Evolutionary conservation across 2,113 vertebrate species (phyloP).

Genomic region (Hyaena hyaena): DNA sequence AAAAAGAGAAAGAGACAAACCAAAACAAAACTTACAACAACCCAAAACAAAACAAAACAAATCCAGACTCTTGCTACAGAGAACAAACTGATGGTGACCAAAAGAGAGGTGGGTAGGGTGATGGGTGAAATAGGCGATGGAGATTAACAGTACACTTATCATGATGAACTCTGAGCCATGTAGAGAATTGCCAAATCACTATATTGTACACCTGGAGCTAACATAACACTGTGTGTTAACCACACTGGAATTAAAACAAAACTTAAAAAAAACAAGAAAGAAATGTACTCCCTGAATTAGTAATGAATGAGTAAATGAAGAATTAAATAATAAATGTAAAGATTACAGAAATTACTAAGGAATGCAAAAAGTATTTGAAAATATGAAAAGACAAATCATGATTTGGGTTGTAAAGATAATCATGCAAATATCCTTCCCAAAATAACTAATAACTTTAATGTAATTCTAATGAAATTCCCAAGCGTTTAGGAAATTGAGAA

Average conservation of each 20-base stretch:
- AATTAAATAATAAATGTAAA: not conserved
- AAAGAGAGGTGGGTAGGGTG: not conserved
- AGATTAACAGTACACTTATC: not conserved
- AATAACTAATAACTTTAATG: slow-evolving; percentile 21
- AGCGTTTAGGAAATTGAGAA: not conserved
- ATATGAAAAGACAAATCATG: not conserved
- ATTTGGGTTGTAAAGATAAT: slow-evolving; percentile 23
- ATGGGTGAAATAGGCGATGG: not conserved
- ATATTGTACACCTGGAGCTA: not conserved
- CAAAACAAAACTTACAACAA: not conserved
- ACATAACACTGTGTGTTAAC: not conserved
- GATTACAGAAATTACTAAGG: not conserved
- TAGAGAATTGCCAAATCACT: not conserved
- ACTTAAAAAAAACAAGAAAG: not conserved
- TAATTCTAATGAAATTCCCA: slow-evolving; percentile 20
- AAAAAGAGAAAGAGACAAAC: not conserved
- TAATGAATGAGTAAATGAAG: not conserved
- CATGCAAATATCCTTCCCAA: slow-evolving; percentile 30
- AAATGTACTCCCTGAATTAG: not conserved
- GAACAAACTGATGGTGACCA: not conserved
- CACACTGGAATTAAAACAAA: not conserved
- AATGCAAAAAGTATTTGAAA: slow-evolving; percentile 4
- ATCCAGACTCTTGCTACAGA: not conserved
- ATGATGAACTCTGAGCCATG: not conserved
- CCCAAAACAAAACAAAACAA: not conserved